Conservation (phyloP, 1,140 invertebrate species). For the Lucilia cuprina region DNA sequence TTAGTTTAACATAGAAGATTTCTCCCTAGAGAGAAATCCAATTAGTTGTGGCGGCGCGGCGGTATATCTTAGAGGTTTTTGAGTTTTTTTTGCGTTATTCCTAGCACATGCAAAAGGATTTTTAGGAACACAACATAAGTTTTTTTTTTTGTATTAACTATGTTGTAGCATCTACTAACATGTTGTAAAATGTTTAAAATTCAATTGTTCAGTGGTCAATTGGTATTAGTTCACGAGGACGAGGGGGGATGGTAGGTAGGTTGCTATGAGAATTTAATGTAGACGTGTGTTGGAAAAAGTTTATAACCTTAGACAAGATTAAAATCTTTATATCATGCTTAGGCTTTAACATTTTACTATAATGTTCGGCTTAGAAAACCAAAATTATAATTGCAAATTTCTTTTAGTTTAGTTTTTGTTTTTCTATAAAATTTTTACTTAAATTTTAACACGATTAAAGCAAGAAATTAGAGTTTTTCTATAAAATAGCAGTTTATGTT, state of each 20-base stretch:
- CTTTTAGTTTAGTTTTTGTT: background rate
- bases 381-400: conserved; percentile 16
- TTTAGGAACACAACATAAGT: background rate
- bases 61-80: background rate
- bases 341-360: background rate
- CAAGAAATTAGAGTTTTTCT: conserved; percentile 3
- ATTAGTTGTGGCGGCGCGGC: conserved; percentile 15
- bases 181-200: conserved; percentile 18
- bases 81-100: background rate
- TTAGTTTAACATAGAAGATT: background rate
- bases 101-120: conserved; percentile 4
- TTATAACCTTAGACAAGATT: conserved; percentile 17
- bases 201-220: conserved; percentile 17
- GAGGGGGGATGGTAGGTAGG: no score
- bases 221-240: background rate
- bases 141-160: background rate
- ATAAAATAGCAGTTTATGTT: background rate
- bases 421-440: background rate
- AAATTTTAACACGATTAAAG: conserved; percentile 15
- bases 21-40: conserved; percentile 10
- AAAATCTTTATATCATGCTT: conserved; percentile 12
- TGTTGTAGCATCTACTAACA: background rate
- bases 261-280: background rate
- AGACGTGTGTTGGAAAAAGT: background rate
- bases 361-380: background rate